phyloP scores from a whole-genome alignment of 2,797 vertebrate genomes.

The Apogon talboti region DNA sequence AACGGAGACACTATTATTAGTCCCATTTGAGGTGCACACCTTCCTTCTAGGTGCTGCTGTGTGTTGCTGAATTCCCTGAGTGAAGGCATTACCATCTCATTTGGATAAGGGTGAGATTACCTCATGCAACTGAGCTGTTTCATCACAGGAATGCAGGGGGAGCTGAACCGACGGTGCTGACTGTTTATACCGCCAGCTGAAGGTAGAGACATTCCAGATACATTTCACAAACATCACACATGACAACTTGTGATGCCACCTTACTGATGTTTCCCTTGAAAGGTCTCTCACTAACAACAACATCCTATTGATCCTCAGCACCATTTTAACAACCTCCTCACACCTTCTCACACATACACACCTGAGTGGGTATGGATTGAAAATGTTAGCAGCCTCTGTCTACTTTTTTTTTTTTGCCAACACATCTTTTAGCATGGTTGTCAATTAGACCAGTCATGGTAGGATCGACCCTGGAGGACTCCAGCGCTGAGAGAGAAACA shows the following conservation, averaged over 20 bases:
- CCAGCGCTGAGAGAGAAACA: conserved; percentile 26
- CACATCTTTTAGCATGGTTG: conserved; percentile 32
- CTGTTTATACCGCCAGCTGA: conserved; percentile 60
- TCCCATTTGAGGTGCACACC: conserved; percentile 66
- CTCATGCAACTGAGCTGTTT: conserved; percentile 75
- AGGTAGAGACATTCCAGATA: conserved; percentile 61
- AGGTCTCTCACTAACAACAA: conserved; percentile 75
- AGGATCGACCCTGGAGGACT: conserved; percentile 40
- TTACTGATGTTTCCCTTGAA: conserved; percentile 73
- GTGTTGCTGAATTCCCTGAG: conserved; percentile 76
- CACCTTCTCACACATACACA: conserved; percentile 68
- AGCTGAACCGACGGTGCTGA: conserved; percentile 59
- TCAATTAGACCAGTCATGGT: conserved; percentile 62
- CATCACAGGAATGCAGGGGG: conserved; percentile 64
- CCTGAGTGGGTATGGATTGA: conserved; percentile 69
- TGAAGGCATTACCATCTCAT: conserved; percentile 81
- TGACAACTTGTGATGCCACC: conserved; percentile 81
- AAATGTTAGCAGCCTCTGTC: conserved; percentile 67
- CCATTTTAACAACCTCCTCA: conserved; percentile 75
- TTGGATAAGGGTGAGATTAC: conserved; percentile 77
- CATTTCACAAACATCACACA: conserved; percentile 76
- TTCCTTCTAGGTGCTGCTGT: conserved; percentile 69
- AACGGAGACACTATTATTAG: conserved; percentile 77
- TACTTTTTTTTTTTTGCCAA: conserved; percentile 47
- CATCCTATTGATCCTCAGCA: conserved; percentile 78